Evolutionary conservation across 2,797 vertebrate species (phyloP).

Genomic region (Mus spretus): DNA sequence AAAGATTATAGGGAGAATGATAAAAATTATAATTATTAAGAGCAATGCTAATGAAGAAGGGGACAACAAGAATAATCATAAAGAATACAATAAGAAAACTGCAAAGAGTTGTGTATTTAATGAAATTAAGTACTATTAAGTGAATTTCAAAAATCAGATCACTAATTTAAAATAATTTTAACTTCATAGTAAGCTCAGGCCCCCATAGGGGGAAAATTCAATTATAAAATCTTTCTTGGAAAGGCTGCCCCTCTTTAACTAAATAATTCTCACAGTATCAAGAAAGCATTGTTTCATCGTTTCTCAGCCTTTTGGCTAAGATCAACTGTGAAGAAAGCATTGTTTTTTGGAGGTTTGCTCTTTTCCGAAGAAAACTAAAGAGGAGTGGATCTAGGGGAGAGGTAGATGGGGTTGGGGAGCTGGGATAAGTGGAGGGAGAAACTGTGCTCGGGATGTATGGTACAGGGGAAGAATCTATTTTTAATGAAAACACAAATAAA

Average conservation of each 20-base stretch:
- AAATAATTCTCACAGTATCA: neutral
- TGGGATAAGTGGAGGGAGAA: neutral
- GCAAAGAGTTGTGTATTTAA: neutral
- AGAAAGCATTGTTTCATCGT: neutral
- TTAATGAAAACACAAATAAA: neutral
- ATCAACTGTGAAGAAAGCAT: neutral
- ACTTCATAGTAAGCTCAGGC: neutral
- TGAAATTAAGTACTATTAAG: neutral
- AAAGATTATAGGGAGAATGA: rapidly evolving
- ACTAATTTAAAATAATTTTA: neutral
- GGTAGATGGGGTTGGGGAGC: rapidly evolving
- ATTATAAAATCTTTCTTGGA: neutral
- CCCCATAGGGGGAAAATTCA: neutral
- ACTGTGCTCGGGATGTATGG: no score
- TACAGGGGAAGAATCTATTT: neutral
- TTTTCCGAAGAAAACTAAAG: neutral
- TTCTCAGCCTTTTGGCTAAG: no score
- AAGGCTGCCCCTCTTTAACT: neutral
- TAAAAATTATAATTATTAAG: neutral
- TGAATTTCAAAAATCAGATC: conserved; percentile 19
- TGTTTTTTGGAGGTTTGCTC: neutral
- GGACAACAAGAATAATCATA: neutral
- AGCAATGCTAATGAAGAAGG: neutral
- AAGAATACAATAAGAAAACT: neutral
- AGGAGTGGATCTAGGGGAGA: neutral